Evolutionary conservation across 2,113 vertebrate species (phyloP).

Genomic region (Oncorhynchus clarkii): DNA sequence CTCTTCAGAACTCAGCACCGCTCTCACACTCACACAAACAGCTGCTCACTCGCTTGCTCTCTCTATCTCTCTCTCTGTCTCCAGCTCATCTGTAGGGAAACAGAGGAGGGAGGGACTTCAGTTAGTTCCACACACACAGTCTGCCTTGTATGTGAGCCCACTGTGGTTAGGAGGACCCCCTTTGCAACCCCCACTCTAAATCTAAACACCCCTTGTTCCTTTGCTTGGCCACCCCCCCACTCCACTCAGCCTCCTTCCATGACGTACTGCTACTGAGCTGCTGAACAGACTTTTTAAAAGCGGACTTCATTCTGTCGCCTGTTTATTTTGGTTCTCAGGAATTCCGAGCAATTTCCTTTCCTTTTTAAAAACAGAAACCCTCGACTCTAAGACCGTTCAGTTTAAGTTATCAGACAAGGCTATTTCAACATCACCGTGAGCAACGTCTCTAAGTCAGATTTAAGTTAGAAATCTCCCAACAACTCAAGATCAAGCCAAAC

Average conservation of each 20-base stretch:
- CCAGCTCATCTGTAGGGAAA: conserved; percentile 62
- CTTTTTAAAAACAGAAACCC: not conserved
- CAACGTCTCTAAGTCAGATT: not conserved
- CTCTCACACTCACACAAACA: not conserved
- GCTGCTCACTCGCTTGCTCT: conserved; percentile 7
- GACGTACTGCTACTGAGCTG: conserved; percentile 44
- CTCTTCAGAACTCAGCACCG: conserved; percentile 17
- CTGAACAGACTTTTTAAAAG: conserved; percentile 37
- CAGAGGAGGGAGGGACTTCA: conserved; percentile 54
- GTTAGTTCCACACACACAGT: conserved; percentile 60
- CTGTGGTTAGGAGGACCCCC: conserved; percentile 28
- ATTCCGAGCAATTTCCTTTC: conserved; percentile 52
- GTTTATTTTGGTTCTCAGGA: conserved; percentile 63
- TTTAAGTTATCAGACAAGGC: not conserved
- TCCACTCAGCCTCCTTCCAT: conserved; percentile 49
- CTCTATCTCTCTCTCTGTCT: conserved; percentile 15
- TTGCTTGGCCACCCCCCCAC: conserved; percentile 14
- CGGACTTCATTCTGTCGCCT: conserved; percentile 49
- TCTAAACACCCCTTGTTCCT: conserved; percentile 33
- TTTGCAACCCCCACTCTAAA: conserved; percentile 28
- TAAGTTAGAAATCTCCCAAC: not conserved
- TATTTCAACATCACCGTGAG: not conserved
- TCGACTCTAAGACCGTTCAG: not conserved
- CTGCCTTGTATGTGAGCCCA: conserved; percentile 51
- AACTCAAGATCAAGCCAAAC: too few species aligned